Conservation (phyloP, 2,888 invertebrate species). For the Cephus spinipes region DNA sequence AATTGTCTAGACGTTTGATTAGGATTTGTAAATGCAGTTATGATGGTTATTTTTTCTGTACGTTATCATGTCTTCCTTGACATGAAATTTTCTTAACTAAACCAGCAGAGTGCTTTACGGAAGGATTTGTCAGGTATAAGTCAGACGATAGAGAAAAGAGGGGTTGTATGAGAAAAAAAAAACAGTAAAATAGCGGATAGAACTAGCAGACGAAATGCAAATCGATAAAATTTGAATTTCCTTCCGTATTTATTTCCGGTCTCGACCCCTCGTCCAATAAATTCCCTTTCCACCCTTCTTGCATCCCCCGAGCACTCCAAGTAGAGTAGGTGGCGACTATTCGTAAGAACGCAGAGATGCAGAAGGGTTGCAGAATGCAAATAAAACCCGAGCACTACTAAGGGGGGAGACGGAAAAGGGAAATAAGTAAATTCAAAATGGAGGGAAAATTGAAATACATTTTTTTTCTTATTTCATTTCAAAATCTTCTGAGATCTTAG, state of each 20-base stretch:
- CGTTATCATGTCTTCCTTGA: slow-evolving; percentile 17
- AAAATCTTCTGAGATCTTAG: neutral
- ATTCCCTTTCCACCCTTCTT: neutral
- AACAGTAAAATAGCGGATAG: neutral
- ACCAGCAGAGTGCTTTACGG: neutral
- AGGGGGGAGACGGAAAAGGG: neutral
- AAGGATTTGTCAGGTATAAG: neutral
- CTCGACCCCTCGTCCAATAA: neutral
- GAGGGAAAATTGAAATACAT: neutral
- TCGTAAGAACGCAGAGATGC: neutral
- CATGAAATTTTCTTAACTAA: slow-evolving; percentile 11
- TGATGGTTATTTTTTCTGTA: neutral
- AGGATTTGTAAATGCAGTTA: neutral
- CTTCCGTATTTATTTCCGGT: slow-evolving; percentile 7
- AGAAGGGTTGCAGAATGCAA: neutral
- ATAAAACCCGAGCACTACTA: neutral
- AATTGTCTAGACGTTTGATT: neutral
- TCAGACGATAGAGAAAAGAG: neutral
- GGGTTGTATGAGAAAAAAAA: neutral
- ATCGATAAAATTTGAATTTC: slow-evolving; percentile 10
- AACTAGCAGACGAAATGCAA: neutral
- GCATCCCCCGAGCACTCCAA: neutral
- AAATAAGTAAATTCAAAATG: neutral
- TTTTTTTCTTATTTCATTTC: neutral
- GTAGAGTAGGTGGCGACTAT: neutral